Percentiles rank a stretch among this genome's conserved stretches.
These are phyloP conservation scores for Rhaphigaster nebulosa DNA, from an alignment of 2,888 invertebrate species.

Conservation along the genomic window DNA sequence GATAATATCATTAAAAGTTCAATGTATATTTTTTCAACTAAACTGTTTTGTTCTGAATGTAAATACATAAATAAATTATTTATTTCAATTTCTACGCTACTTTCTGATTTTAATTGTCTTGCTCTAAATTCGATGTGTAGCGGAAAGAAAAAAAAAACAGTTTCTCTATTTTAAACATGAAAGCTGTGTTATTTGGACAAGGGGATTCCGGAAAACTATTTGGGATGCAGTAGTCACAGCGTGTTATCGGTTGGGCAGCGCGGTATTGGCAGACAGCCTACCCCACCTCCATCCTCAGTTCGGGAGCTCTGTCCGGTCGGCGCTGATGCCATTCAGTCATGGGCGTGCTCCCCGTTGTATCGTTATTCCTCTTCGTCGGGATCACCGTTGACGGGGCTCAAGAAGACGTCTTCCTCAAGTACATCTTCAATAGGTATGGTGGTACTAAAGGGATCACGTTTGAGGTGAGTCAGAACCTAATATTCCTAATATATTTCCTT, in stretches of 20 bases:
- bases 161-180: too few relatives aligned
- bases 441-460: slow-evolving; percentile 51
- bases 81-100: too few relatives aligned
- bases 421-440: slow-evolving; percentile 43
- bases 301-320: neutral
- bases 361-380: neutral
- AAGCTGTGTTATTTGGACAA: neutral
- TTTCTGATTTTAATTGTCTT: too few relatives aligned
- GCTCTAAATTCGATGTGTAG: too few relatives aligned
- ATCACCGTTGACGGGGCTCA: neutral
- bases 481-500: too few relatives aligned
- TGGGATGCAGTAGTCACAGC: neutral
- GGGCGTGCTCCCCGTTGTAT: neutral
- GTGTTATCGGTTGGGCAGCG: neutral
- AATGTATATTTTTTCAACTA: too few relatives aligned
- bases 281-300: slow-evolving; percentile 1
- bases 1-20: too few relatives aligned
- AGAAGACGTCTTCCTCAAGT: slow-evolving; percentile 29
- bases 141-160: too few relatives aligned
- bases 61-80: too few relatives aligned
- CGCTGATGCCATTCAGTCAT: neutral
- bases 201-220: neutral
- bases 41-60: too few relatives aligned
- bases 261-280: neutral
- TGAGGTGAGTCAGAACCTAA: slow-evolving; percentile 5